These are phyloP conservation scores for Pinctada fucata DNA, from an alignment of 2,888 invertebrate genomes.

Conservation along the genomic window DNA sequence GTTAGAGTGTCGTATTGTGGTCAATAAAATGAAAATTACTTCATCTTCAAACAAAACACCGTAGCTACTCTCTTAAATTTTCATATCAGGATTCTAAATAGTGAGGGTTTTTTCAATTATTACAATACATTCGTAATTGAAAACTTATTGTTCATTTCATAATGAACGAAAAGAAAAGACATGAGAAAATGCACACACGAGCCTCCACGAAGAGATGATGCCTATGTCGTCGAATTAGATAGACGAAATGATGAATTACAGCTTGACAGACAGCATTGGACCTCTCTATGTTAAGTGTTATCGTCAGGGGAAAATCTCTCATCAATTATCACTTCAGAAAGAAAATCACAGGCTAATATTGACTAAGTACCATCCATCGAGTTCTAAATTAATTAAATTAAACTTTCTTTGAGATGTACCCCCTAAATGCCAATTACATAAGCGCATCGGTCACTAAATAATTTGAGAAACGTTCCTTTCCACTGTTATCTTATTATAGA, in stretches of 20 bases:
- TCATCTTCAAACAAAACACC: too few relatives aligned
- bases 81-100: too few relatives aligned
- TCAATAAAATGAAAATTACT: too few relatives aligned
- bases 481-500: slow-evolving; percentile 36
- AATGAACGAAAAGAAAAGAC: too few relatives aligned
- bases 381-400: slow-evolving; percentile 41
- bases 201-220: too few relatives aligned
- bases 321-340: slow-evolving; percentile 25
- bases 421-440: slow-evolving; percentile 44
- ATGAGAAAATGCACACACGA: too few relatives aligned
- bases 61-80: too few relatives aligned
- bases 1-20: too few relatives aligned
- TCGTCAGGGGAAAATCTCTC: slow-evolving; percentile 25
- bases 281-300: slow-evolving; percentile 17
- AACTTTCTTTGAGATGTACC: slow-evolving; percentile 38
- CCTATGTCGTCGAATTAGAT: too few relatives aligned
- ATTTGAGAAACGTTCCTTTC: slow-evolving; percentile 31
- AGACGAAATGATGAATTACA: slow-evolving; percentile 1
- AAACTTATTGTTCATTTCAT: too few relatives aligned
- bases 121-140: too few relatives aligned
- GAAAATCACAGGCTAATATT: slow-evolving; percentile 32
- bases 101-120: too few relatives aligned
- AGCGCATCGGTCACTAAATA: slow-evolving; percentile 28
- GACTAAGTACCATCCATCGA: slow-evolving; percentile 39
- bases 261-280: slow-evolving; percentile 27